phyloP scores from a whole-genome alignment of 2,113 vertebrate genomes.

The Antechinus flavipes region DNA sequence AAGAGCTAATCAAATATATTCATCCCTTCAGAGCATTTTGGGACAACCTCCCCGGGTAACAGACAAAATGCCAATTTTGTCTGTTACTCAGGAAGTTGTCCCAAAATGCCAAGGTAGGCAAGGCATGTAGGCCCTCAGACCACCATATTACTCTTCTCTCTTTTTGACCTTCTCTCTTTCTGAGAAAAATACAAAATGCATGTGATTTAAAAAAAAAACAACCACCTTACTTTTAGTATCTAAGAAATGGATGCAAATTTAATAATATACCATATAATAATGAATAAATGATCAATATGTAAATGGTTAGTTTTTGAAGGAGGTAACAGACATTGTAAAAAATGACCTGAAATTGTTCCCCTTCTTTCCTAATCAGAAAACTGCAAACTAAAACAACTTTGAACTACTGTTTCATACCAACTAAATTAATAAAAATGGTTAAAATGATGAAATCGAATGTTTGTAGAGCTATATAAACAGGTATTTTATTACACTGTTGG shows the following conservation, averaged over 20 bases:
- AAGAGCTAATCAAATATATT: not conserved
- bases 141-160: not conserved
- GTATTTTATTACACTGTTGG: not conserved
- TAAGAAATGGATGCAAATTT: not conserved
- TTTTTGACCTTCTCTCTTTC: not conserved
- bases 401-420: not conserved
- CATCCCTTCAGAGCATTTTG: not conserved
- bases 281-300: not conserved
- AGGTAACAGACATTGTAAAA: not conserved
- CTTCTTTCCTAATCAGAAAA: not conserved
- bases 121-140: not conserved
- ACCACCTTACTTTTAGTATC: not conserved
- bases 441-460: not conserved
- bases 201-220: not conserved
- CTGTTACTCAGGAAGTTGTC: no score
- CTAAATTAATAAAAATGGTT: not conserved
- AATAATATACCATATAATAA: not conserved
- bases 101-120: not conserved
- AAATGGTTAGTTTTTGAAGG: not conserved
- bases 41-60: not conserved
- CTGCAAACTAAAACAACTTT: not conserved
- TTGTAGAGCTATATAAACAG: not conserved
- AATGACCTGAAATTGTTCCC: not conserved
- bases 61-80: not conserved
- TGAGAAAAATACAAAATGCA: not conserved